phyloP scores from a whole-genome alignment of 2,113 vertebrate genomes.

The Charadrius vociferus region DNA sequence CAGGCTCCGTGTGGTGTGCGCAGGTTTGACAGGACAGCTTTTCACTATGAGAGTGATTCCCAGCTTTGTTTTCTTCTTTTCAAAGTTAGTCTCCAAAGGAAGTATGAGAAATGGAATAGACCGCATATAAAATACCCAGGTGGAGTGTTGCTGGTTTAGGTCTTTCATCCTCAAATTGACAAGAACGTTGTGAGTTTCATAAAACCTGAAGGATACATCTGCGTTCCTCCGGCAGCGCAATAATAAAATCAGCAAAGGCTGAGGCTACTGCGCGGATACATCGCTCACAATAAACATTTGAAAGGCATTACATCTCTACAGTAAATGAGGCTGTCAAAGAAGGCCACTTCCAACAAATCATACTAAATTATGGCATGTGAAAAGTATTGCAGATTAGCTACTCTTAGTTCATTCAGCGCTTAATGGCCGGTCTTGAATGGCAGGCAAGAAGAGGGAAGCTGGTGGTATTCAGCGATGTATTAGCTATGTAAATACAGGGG shows the following conservation, averaged over 20 bases:
- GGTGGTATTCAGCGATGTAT: background rate
- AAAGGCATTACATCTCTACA: background rate
- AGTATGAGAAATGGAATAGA: background rate
- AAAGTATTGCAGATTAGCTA: background rate
- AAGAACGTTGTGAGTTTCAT: background rate
- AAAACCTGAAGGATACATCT: conserved; percentile 22
- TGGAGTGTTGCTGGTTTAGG: background rate
- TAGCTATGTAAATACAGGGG: background rate
- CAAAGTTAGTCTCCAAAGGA: background rate
- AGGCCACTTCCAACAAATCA: conserved; percentile 16
- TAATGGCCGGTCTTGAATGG: background rate
- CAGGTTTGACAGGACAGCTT: background rate
- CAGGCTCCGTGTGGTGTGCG: fast-evolving
- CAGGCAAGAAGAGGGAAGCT: background rate
- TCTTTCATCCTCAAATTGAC: conserved; percentile 4
- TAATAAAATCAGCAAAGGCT: conserved; percentile 15
- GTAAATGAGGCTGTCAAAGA: conserved; percentile 29
- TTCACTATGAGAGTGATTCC: background rate
- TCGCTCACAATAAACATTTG: conserved; percentile 23
- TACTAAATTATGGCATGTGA: background rate
- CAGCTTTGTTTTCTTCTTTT: background rate
- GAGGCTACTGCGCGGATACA: background rate
- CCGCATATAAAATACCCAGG: background rate
- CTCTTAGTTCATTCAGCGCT: background rate
- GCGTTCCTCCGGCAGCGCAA: background rate